These are phyloP conservation scores for Nymphalis io DNA, from an alignment of 1,140 invertebrate species.

Conservation along the genomic window DNA sequence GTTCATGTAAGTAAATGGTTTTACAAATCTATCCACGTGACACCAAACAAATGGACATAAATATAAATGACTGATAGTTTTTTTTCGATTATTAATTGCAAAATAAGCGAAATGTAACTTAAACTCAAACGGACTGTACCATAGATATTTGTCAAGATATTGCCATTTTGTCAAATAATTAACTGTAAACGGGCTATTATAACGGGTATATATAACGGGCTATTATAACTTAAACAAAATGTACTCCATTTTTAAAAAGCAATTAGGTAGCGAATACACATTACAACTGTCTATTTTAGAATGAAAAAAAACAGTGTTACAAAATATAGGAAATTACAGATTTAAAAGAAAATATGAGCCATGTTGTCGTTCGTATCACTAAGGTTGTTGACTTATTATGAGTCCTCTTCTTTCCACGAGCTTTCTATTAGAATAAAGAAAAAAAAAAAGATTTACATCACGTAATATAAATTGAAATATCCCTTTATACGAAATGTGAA, in stretches of 20 bases:
- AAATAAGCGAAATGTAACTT: too few relatives aligned
- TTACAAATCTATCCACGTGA: too few relatives aligned
- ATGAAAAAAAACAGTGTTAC: neutral
- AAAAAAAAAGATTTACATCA: constrained; percentile 45
- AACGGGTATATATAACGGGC: too few relatives aligned
- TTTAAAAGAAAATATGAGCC: constrained; percentile 12
- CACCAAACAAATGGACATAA: neutral
- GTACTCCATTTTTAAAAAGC: too few relatives aligned
- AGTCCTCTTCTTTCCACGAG: constrained; percentile 74
- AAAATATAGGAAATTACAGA: constrained; percentile 8
- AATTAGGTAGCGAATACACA: neutral
- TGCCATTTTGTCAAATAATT: too few relatives aligned
- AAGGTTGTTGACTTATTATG: constrained; percentile 75
- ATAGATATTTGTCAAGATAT: too few relatives aligned
- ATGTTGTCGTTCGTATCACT: constrained; percentile 39
- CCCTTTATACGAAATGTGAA: constrained; percentile 41
- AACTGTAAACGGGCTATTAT: too few relatives aligned
- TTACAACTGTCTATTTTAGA: neutral
- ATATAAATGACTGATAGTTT: neutral
- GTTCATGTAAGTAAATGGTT: too few relatives aligned
- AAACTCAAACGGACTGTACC: too few relatives aligned
- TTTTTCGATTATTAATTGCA: neutral
- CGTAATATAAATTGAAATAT: constrained; percentile 36
- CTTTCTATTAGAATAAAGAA: constrained; percentile 68
- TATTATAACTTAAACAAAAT: too few relatives aligned